A percentile compares a stretch with the other conserved stretches of the same genome.
phyloP scores from a whole-genome alignment of 2,797 vertebrate genomes.

The Bradypodion ventrale region DNA sequence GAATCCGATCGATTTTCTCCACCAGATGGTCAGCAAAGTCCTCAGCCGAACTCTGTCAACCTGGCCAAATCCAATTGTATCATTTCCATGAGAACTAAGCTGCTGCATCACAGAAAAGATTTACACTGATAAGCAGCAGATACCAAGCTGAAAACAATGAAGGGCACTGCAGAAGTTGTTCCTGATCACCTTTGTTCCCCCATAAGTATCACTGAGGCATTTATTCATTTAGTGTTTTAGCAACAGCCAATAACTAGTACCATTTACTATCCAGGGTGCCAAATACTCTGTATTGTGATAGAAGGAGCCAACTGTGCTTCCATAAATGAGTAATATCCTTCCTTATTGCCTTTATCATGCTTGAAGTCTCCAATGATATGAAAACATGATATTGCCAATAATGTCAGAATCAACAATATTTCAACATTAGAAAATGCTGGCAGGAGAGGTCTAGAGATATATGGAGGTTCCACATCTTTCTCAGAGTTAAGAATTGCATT shows the following conservation, averaged over 20 bases:
- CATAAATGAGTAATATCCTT: slow-evolving; percentile 26
- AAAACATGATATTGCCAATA: slow-evolving; percentile 42
- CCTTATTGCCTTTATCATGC: slow-evolving; percentile 9
- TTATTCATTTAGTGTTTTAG: slow-evolving; percentile 38
- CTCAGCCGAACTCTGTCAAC: too few species aligned
- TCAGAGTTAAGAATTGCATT: slow-evolving; percentile 28
- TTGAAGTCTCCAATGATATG: slow-evolving; percentile 42
- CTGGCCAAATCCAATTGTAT: background rate
- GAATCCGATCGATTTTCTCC: too few species aligned
- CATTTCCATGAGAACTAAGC: background rate
- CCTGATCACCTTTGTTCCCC: slow-evolving; percentile 16
- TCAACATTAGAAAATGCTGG: slow-evolving; percentile 52
- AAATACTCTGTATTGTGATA: slow-evolving; percentile 44
- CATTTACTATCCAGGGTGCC: slow-evolving; percentile 30
- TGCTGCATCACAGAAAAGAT: background rate
- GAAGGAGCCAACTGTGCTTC: slow-evolving; percentile 40
- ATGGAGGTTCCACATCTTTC: background rate
- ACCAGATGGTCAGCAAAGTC: too few species aligned
- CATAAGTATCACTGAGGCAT: background rate
- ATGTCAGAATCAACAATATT: slow-evolving; percentile 48
- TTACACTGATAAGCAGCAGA: background rate
- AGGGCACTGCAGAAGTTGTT: background rate
- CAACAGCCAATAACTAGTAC: slow-evolving; percentile 2
- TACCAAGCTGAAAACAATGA: background rate
- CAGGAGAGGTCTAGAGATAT: background rate